Evolutionary conservation across 2,113 vertebrate species (phyloP).

Genomic region (Alces alces): DNA sequence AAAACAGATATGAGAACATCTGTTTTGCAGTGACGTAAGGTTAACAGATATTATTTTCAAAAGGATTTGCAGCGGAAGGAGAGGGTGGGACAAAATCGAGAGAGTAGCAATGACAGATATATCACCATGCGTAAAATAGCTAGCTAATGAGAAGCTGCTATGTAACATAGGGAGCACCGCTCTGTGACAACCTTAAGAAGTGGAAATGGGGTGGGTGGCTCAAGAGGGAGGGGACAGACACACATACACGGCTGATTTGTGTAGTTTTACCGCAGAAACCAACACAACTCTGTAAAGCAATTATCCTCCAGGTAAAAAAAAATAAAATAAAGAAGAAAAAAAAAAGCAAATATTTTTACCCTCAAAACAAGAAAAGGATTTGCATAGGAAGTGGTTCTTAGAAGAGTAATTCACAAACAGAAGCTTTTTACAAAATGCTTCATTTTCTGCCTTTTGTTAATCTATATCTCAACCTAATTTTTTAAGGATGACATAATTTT

Average conservation of each 20-base stretch:
- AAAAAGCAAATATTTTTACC: background rate
- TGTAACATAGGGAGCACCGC: background rate
- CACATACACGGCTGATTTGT: background rate
- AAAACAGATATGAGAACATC: background rate
- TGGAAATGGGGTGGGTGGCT: background rate
- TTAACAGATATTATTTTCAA: background rate
- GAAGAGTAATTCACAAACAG: background rate
- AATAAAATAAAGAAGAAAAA: background rate
- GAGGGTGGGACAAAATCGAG: background rate
- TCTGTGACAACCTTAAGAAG: background rate
- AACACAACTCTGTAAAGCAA: background rate
- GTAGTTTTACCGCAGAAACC: background rate
- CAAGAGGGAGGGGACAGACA: background rate
- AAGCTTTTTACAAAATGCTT: slow-evolving; percentile 18
- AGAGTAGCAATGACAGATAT: background rate
- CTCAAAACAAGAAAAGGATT: background rate
- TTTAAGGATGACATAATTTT: background rate
- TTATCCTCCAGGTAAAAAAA: background rate
- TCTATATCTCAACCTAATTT: background rate
- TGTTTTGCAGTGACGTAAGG: background rate
- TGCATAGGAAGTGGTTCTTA: background rate
- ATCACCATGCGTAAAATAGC: background rate
- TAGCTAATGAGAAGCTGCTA: background rate
- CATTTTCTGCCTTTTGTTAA: background rate
- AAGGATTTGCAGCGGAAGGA: background rate